Percentiles rank a stretch among this genome's conserved stretches.
phyloP scores from a whole-genome alignment of 2,797 vertebrate genomes.

The Pelochelys cantorii region DNA sequence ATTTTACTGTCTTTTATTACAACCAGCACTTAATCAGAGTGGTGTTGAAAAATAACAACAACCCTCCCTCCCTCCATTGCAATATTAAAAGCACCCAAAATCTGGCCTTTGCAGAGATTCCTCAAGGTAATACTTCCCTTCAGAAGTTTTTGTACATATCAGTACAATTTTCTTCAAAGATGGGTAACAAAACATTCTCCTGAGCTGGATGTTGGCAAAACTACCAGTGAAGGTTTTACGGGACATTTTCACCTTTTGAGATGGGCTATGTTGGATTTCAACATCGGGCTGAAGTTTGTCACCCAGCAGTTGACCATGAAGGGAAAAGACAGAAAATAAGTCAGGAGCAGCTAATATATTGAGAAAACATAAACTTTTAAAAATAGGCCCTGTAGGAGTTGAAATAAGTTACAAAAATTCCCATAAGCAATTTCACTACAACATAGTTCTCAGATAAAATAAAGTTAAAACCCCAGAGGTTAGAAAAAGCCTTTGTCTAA shows the following conservation, averaged over 20 bases:
- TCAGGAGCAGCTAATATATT: not conserved
- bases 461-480: not conserved
- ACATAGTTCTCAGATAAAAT: too few relatives aligned
- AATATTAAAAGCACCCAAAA: not conserved
- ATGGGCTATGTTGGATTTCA: not conserved
- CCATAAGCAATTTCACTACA: not conserved
- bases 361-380: not conserved
- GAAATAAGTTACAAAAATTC: not conserved
- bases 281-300: not conserved
- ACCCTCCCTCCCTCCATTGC: not conserved
- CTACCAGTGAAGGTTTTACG: not conserved
- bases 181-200: not conserved
- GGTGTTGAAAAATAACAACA: not conserved
- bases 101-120: not conserved
- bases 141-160: not conserved
- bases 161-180: not conserved
- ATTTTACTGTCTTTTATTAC: not conserved
- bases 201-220: not conserved
- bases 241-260: not conserved
- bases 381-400: not conserved
- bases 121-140: not conserved
- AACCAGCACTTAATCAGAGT: not conserved
- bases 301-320: not conserved
- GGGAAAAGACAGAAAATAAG: not conserved
- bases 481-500: not conserved